Percentiles rank a stretch among this genome's conserved stretches.
Conservation (phyloP, 2,113 vertebrate genomes). For the Toxotes jaculatrix region DNA sequence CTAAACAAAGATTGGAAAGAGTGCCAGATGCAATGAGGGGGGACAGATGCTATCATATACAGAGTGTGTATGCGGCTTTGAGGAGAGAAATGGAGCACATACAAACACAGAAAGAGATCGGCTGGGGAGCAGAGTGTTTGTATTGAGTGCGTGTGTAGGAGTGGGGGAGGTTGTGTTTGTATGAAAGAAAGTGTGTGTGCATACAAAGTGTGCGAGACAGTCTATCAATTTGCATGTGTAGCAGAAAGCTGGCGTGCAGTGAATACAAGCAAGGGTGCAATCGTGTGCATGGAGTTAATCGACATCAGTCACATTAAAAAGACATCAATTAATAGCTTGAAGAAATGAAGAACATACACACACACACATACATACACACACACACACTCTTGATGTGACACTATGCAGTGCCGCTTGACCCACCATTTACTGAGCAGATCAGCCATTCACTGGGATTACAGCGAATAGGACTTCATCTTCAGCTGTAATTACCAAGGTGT, state of each 20-base stretch:
- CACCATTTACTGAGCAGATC: constrained; percentile 63
- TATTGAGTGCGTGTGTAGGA: constrained; percentile 11
- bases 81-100: constrained; percentile 46
- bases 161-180: constrained; percentile 29
- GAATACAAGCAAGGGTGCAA: constrained; percentile 34
- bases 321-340: constrained; percentile 56
- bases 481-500: constrained; percentile 73
- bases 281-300: constrained; percentile 30
- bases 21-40: constrained; percentile 57
- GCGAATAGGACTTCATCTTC: constrained; percentile 66
- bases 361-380: constrained; percentile 14
- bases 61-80: constrained; percentile 52
- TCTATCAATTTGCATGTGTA: constrained; percentile 59
- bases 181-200: constrained; percentile 37
- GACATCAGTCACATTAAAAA: constrained; percentile 56
- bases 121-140: constrained; percentile 54
- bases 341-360: constrained; percentile 17
- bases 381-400: constrained; percentile 36
- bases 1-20: constrained; percentile 65
- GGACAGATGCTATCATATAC: constrained; percentile 67
- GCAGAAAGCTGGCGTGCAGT: constrained; percentile 28
- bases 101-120: constrained; percentile 63
- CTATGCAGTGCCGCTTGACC: constrained; percentile 56
- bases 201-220: constrained; percentile 34
- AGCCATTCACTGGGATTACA: constrained; percentile 63